A percentile compares a stretch with the other conserved stretches of the same genome.
Conservation (phyloP, 35 echinoderm and acorn worm genomes). For the Anneissia japonica region DNA sequence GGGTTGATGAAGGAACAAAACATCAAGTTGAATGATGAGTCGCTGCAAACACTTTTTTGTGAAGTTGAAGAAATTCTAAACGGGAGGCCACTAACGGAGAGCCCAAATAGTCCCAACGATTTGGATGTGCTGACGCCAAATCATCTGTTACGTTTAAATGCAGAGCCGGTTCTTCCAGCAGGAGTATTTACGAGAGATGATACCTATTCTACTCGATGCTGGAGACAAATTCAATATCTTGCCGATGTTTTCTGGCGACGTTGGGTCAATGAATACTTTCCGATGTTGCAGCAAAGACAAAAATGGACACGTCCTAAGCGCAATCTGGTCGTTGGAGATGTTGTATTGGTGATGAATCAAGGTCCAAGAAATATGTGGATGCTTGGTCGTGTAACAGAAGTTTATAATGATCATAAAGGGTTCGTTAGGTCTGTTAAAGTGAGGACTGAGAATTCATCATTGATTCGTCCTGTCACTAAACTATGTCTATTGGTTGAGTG, state of each 20-base stretch:
- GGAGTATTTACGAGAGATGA: too few species aligned
- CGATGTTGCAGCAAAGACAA: neutral
- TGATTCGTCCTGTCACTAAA: too few species aligned
- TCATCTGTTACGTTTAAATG: too few species aligned
- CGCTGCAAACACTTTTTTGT: slow-evolving; percentile 8
- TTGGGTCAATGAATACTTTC: neutral
- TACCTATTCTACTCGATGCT: too few species aligned
- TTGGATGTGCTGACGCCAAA: too few species aligned
- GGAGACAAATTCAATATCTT: slow-evolving; percentile 30
- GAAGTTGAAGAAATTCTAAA: slow-evolving; percentile 3
- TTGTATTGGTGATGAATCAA: neutral
- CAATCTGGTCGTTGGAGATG: neutral
- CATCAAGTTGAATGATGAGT: slow-evolving; percentile 25
- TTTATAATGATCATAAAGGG: neutral
- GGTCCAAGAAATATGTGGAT: neutral
- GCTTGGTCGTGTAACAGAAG: neutral
- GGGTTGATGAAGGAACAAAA: neutral
- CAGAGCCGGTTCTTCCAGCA: too few species aligned
- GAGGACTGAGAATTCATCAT: too few species aligned
- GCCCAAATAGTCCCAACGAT: too few species aligned
- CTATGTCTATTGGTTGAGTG: too few species aligned
- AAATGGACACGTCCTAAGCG: neutral
- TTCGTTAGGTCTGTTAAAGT: too few species aligned
- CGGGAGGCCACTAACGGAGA: too few species aligned
- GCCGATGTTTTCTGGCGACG: neutral